phyloP scores from a whole-genome alignment of 2,113 vertebrate species.

The Microcebus jonahi region DNA sequence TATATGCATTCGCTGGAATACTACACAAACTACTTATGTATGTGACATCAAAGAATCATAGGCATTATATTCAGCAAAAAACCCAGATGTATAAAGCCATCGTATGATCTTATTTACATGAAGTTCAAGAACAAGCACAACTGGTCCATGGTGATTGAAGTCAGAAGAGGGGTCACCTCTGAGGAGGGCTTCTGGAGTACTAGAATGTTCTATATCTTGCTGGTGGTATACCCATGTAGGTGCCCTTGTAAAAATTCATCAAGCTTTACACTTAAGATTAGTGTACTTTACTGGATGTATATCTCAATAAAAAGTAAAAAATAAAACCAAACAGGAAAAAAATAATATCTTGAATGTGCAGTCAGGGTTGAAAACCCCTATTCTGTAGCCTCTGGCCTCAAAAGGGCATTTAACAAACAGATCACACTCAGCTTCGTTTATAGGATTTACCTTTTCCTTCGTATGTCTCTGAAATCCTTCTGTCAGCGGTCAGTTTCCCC shows the following conservation, averaged over 20 bases:
- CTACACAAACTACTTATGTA: no score
- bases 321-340: background rate
- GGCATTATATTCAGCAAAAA: background rate
- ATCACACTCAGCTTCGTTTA: no score
- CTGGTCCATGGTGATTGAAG: background rate
- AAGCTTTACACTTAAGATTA: background rate
- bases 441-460: background rate
- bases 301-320: slow-evolving; percentile 14
- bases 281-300: background rate
- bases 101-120: background rate
- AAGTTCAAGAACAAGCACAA: background rate
- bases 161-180: background rate
- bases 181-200: background rate
- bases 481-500: background rate
- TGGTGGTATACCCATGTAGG: background rate
- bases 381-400: no score
- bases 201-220: background rate
- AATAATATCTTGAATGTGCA: no score
- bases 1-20: no score
- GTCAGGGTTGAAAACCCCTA: no score
- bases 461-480: slow-evolving; percentile 2
- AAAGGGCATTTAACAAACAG: no score
- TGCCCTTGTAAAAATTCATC: background rate
- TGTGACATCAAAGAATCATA: no score
- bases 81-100: background rate